Base-by-base conservation (phyloP, 2,113 vertebrate genomes). In the Antennarius striatus region DNA sequence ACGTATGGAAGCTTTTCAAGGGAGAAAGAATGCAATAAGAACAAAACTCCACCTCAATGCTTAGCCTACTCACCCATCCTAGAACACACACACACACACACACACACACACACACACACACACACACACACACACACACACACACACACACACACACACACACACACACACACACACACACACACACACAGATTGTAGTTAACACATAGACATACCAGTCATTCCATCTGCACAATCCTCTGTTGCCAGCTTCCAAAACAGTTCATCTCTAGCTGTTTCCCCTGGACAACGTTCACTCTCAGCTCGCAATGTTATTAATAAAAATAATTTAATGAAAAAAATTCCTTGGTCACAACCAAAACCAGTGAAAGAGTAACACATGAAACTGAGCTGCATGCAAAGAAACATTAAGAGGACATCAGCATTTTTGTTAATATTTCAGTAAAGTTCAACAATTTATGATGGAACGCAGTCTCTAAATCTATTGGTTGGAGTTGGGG, bases 11-110 rank as follows among this genome's bases (percentile, higher is more conserved):
- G 75, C 50, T 73, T 80, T 73, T 71, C 56, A 82, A 63, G 56
- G 55, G 43, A 81, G 77, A 83, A 83, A 68, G 82, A 82, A 88
- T 87, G 79, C 63, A 80, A 78, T 56, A 56, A 81, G 80, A 72
- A 84, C 82, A 82, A 83, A 80, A 81, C 68, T 88, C 72, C 60
- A 75, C 85, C 22, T 22, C 22, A 22, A 22, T 22, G 22, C 22
- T 22, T 22, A 22, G 80, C 77, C 79, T 81, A 56, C 55, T 54
- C 63, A 77, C 68, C 75, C 71, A 68, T 67, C 75, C 53, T 10
- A 6, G 36, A 15, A 59, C 54, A 56, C 55, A 63, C 49, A 61
- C 42, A 51, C 54, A 6, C 46, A 43, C 49, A 50, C 30, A 53
- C 54, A 56, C 36, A 54, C 64, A 54, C 63, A 60, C 22, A 49